Base-by-base conservation (phyloP, 2,888 invertebrate species). In the Amiota minor region DNA sequence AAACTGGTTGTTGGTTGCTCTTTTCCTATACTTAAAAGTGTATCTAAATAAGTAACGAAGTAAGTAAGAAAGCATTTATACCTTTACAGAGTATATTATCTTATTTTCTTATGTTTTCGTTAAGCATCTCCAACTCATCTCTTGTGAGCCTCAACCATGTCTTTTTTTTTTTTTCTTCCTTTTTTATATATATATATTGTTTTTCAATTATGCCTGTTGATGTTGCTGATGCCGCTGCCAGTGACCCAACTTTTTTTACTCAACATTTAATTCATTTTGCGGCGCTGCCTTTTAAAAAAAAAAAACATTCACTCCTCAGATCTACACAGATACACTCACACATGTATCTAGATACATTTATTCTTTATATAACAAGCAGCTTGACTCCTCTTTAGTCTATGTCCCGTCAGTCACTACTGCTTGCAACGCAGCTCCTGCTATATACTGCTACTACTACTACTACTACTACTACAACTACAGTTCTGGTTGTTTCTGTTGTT, bases 241-340 rank as follows among this genome's bases (percentile, higher is more conserved):
- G 14, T 53, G 85, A 77, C 79, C 84, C 76, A 84, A 81, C 82
- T 81, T 83, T 81, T 83, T 83, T 78, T 78, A 75, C 85, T 80
- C 79, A 80, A 81, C 85, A 85, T 83, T 83, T 85, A 83, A 83
- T 83, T 83, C 83, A 83, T 83, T 84, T 83, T 78, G 81, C 81
- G 71, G 81, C 49, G 67, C 67, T 68, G 67, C 50, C 67, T 68
- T 50, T 68, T 53, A 45, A 62, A n/a, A 62, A 45, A 62, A n/a
- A 62, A n/a, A 62, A 23, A 35, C 1, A 62, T 56, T 16, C 16
- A 56, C 56, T 56, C 20, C 56, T 20, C 62, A 64, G 23, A 46
- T 16, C 46, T 47, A 50, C n/a, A 47, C 20, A 67, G 23, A 23
- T 23, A 53, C 23, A 14, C 23, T 53, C 50, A 68, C 50, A 68